These are phyloP conservation scores for Pachliopta kotzebuea DNA, from an alignment of 2,888 invertebrate species.

Conservation along the genomic window DNA sequence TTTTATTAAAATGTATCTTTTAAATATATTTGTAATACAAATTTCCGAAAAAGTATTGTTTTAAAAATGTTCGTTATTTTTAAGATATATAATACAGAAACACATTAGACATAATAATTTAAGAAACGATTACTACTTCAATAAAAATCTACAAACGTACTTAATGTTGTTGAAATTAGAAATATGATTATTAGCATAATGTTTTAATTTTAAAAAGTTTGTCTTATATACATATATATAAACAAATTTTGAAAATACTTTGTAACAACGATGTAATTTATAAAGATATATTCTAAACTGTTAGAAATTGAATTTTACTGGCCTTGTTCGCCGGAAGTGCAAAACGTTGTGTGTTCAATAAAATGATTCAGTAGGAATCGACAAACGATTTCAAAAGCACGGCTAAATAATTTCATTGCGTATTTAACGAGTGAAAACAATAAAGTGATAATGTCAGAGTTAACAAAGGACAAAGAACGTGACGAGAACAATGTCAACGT, in stretches of 20 bases:
- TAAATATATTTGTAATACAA: no score
- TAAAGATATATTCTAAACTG: constrained; percentile 27
- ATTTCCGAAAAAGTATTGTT: no score
- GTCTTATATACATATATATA: not conserved
- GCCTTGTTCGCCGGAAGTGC: constrained; percentile 61
- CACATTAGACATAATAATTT: no score
- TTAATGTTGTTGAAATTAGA: no score
- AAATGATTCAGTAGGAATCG: constrained; percentile 42
- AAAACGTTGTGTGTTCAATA: constrained; percentile 41
- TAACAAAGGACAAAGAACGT: constrained; percentile 35
- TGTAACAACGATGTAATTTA: constrained; percentile 18
- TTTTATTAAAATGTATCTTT: no score
- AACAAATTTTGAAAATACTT: not conserved
- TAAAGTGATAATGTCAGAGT: constrained; percentile 45
- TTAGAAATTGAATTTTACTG: constrained; percentile 36
- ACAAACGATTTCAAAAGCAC: constrained; percentile 42
- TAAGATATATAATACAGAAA: no score
- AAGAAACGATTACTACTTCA: no score
- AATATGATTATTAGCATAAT: no score
- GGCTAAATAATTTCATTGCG: constrained; percentile 42
- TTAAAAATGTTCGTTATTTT: no score
- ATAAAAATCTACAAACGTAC: no score
- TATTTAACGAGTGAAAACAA: constrained; percentile 34
- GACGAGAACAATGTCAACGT: constrained; percentile 35
- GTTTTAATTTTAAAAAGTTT: no score